phyloP scores from a whole-genome alignment of 2,113 vertebrate genomes.

The Probosciger aterrimus region DNA sequence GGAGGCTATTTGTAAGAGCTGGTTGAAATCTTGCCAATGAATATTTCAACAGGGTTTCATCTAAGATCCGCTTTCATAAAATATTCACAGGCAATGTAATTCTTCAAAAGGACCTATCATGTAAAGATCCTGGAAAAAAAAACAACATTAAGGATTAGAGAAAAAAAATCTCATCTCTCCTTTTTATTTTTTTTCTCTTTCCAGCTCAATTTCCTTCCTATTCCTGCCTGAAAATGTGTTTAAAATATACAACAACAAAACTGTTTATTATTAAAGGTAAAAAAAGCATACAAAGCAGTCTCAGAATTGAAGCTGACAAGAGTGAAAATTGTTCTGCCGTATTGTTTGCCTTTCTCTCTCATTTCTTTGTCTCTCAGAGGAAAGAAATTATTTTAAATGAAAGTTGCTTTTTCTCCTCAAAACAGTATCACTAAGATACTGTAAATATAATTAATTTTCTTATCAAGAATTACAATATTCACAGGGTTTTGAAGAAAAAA shows the following conservation, averaged over 20 bases:
- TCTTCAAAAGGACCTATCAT: neutral
- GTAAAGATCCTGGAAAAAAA: neutral
- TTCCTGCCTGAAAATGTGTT: neutral
- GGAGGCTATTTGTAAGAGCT: neutral
- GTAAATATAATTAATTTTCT: neutral
- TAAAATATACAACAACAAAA: neutral
- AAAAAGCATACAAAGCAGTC: neutral
- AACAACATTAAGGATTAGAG: neutral
- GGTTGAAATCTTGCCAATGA: slow-evolving; percentile 12
- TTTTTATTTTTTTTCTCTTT: neutral
- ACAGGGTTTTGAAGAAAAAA: neutral
- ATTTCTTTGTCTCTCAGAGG: neutral
- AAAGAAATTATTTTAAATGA: neutral
- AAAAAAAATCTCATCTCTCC: too few species aligned
- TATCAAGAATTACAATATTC: neutral
- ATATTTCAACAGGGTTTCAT: slow-evolving; percentile 28
- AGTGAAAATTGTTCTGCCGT: neutral
- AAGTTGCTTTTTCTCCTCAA: neutral
- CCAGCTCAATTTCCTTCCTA: neutral
- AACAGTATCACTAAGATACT: neutral
- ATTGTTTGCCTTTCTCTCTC: neutral
- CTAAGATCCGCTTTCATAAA: neutral
- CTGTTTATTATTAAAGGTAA: neutral
- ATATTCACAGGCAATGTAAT: neutral
- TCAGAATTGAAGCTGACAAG: neutral